A percentile compares a stretch with the other conserved stretches of the same genome.
phyloP scores from a whole-genome alignment of 2,113 vertebrate genomes.

The Morone saxatilis region DNA sequence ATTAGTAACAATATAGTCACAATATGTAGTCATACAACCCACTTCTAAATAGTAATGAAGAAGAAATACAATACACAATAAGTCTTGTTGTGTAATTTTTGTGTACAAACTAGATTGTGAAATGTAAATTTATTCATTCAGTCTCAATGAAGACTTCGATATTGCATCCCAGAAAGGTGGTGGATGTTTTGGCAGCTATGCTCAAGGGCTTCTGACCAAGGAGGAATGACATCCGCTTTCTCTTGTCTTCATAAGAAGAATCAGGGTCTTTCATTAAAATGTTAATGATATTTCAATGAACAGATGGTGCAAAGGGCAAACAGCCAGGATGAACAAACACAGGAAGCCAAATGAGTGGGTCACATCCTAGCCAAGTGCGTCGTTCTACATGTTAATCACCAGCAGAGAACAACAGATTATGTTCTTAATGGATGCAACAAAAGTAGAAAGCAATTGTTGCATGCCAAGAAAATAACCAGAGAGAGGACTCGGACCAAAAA shows the following conservation, averaged over 20 bases:
- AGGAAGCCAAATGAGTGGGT: not conserved
- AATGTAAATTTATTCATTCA: not conserved
- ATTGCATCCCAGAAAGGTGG: not conserved
- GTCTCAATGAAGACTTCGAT: not conserved
- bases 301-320: constrained; percentile 66
- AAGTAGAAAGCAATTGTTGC: not conserved
- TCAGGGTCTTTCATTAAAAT: constrained; percentile 28
- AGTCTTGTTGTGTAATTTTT: not conserved
- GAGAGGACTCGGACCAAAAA: not conserved
- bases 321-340: constrained; percentile 27
- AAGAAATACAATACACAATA: not conserved
- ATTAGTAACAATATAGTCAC: too few species aligned
- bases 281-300: constrained; percentile 50
- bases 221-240: constrained; percentile 16
- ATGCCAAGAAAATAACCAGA: not conserved
- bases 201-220: not conserved
- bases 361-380: constrained; percentile 32
- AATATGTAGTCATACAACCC: not conserved
- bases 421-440: not conserved
- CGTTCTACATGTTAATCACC: constrained; percentile 57
- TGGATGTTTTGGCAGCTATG: not conserved
- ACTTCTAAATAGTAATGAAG: not conserved
- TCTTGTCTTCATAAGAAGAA: constrained; percentile 12
- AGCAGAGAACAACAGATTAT: constrained; percentile 9
- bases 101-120: not conserved